Percentiles rank a stretch among this genome's conserved stretches.
phyloP scores from a whole-genome alignment of 2,888 invertebrate genomes.

The Hirtodrosophila alboralis region DNA sequence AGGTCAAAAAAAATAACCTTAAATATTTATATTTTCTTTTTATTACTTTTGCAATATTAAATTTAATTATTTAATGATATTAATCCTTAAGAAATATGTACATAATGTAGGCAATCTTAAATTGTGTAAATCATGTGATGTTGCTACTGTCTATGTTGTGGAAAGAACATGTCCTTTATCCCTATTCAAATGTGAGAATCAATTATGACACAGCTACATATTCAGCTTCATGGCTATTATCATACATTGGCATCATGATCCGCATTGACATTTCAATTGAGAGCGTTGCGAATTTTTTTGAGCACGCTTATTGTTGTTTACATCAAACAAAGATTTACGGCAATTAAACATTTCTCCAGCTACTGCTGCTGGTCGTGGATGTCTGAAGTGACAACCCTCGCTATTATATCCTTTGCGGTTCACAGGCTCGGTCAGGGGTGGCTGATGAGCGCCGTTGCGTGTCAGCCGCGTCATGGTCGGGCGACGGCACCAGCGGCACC shows the following conservation, averaged over 20 bases:
- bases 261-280: slow-evolving; percentile 72
- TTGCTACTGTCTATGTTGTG: too few species aligned
- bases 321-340: slow-evolving; percentile 84
- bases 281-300: slow-evolving; percentile 63
- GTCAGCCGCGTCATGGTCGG: slow-evolving; percentile 53
- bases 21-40: too few species aligned
- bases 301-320: slow-evolving; percentile 74
- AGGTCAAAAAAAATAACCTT: too few species aligned
- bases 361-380: slow-evolving; percentile 26
- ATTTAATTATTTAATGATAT: too few species aligned
- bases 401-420: slow-evolving; percentile 80
- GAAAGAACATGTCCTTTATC: not conserved
- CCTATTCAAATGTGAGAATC: slow-evolving; percentile 5
- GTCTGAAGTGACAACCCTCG: slow-evolving; percentile 74
- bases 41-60: too few species aligned
- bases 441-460: slow-evolving; percentile 67
- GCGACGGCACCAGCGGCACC: slow-evolving; percentile 18
- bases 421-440: slow-evolving; percentile 63
- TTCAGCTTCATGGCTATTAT: slow-evolving; percentile 49
- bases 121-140: too few species aligned
- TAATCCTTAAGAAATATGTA: too few species aligned
- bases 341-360: slow-evolving; percentile 82
- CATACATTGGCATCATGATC: slow-evolving; percentile 31
- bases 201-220: slow-evolving; percentile 48
- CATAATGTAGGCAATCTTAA: too few species aligned